phyloP scores from a whole-genome alignment of 2,888 invertebrate genomes.

The Elysia crispata region DNA sequence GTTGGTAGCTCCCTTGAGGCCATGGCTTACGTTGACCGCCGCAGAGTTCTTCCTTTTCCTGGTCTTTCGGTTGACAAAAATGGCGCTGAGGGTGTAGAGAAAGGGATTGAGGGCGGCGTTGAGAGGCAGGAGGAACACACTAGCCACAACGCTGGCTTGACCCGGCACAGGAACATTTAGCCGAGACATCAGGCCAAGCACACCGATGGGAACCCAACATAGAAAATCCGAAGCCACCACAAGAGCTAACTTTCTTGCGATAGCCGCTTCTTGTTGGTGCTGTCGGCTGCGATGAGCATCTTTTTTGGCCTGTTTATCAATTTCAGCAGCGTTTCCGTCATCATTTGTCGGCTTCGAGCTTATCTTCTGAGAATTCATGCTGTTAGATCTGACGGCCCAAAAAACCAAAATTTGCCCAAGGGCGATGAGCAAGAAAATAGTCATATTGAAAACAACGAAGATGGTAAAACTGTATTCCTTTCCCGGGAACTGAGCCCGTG shows the following conservation, averaged over 20 bases:
- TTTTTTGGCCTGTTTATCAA: no score
- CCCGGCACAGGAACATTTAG: conserved; percentile 30
- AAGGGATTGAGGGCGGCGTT: conserved; percentile 80
- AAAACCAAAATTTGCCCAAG: conserved; percentile 73
- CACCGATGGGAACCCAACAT: conserved; percentile 68
- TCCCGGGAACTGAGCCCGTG: conserved; percentile 70
- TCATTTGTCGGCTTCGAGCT: no score
- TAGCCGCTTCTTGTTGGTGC: conserved; percentile 44
- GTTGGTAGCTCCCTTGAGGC: no score
- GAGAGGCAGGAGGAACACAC: conserved; percentile 79
- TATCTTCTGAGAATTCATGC: no score
- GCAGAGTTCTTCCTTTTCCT: no score
- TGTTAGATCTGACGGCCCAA: conserved; percentile 54
- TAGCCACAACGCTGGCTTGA: conserved; percentile 36
- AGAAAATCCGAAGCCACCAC: conserved; percentile 67
- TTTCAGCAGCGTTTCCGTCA: no score
- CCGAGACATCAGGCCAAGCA: conserved; percentile 38
- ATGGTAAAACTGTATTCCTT: conserved; percentile 74
- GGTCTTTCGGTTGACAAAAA: conserved; percentile 5
- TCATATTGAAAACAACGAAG: conserved; percentile 72
- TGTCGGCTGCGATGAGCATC: no score
- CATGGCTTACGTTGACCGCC: no score
- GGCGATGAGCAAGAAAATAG: conserved; percentile 69
- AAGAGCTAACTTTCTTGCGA: conserved; percentile 67
- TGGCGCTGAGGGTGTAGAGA: conserved; percentile 22